These are phyloP conservation scores for Ammodytes dubius DNA, from an alignment of 2,113 vertebrate species.

Conservation along the genomic window DNA sequence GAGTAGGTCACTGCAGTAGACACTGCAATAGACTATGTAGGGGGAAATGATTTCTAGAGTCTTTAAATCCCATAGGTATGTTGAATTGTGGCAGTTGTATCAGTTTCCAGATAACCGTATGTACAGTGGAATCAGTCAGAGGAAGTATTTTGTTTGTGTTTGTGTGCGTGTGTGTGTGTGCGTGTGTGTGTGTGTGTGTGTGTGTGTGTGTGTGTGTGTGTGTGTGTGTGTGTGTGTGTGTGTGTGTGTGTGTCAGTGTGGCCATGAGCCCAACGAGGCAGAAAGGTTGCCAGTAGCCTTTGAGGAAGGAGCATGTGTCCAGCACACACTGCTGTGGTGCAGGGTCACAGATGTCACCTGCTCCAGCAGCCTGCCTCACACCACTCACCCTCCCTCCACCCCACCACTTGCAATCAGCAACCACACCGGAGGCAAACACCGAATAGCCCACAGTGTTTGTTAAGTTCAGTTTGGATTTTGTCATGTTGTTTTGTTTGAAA, in stretches of 20 bases:
- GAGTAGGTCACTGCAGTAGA: constrained; percentile 24
- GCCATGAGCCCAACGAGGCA: constrained; percentile 54
- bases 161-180: constrained; percentile 10
- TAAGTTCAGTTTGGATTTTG: constrained; percentile 4
- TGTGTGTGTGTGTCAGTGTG: constrained; percentile 1
- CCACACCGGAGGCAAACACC: constrained; percentile 2
- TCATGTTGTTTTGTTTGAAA: constrained; percentile 21
- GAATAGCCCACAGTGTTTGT: constrained; percentile 18
- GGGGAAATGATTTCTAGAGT: not conserved
- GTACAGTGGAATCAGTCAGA: constrained; percentile 30
- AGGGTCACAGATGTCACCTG: constrained; percentile 78
- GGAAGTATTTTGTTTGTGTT: not conserved
- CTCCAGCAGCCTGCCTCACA: constrained; percentile 60
- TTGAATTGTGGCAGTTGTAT: constrained; percentile 1
- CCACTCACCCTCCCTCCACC: constrained; percentile 21
- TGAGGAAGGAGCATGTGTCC: constrained; percentile 71
- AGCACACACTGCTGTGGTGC: constrained; percentile 58
- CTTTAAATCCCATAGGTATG: constrained; percentile 15
- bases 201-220: constrained; percentile 8
- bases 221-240: not conserved
- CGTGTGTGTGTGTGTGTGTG: constrained; percentile 2
- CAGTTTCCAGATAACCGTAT: not conserved
- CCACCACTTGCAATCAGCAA: constrained; percentile 34
- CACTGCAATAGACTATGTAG: not conserved
- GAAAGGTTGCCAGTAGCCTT: constrained; percentile 62